Conservation (phyloP, 2,113 vertebrate genomes). For the Dermatemys mawii region DNA sequence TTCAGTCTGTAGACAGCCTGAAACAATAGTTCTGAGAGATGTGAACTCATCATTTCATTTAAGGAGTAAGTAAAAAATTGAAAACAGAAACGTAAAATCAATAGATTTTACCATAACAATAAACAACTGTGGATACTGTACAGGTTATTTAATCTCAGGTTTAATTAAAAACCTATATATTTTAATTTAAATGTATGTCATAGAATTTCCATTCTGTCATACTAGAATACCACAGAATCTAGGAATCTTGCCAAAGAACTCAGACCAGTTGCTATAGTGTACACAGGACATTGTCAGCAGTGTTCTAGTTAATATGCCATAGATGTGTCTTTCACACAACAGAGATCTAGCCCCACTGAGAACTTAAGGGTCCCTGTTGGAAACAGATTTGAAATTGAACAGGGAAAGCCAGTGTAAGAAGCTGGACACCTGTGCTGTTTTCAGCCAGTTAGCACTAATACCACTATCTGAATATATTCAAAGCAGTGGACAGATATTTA, state of each 20-base stretch:
- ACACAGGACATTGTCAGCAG: background rate
- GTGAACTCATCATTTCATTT: rapidly evolving
- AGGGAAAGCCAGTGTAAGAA: background rate
- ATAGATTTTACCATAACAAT: background rate
- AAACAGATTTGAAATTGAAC: background rate
- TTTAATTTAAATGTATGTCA: background rate
- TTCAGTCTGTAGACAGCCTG: background rate
- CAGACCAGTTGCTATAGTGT: rapidly evolving
- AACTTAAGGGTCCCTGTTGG: background rate
- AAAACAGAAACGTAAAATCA: rapidly evolving
- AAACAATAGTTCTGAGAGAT: rapidly evolving
- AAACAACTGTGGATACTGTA: rapidly evolving
- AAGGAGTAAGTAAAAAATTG: background rate
- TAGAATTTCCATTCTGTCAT: background rate
- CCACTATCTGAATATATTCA: background rate
- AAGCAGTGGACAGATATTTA: background rate
- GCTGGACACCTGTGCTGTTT: background rate
- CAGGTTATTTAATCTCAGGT: rapidly evolving
- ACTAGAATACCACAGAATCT: background rate
- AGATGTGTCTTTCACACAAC: background rate
- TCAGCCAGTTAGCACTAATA: background rate
- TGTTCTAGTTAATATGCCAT: background rate
- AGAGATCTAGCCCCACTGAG: background rate
- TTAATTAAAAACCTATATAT: rapidly evolving
- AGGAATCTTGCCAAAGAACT: background rate